Evolutionary conservation across 2,888 invertebrate species (phyloP).

Genomic region (Yponomeuta malinellus): DNA sequence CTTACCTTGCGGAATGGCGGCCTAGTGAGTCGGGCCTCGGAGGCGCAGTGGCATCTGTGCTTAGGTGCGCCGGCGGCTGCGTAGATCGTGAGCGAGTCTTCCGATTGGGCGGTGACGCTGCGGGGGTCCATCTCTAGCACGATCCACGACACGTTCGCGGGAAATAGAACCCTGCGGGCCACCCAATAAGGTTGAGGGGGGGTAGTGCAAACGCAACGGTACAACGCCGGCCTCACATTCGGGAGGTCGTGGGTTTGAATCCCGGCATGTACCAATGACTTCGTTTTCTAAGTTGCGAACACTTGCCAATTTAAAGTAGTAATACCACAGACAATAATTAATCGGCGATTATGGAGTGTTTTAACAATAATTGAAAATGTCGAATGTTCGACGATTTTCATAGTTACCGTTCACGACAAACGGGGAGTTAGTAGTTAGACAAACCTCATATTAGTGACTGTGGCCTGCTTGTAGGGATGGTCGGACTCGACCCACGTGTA

Average conservation of each 20-base stretch:
- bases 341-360: too few relatives aligned
- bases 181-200: too few relatives aligned
- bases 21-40: constrained; percentile 40
- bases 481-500: constrained; percentile 96
- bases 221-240: too few relatives aligned
- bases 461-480: constrained; percentile 95
- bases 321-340: too few relatives aligned
- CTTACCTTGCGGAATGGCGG: constrained; percentile 62
- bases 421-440: not conserved
- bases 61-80: constrained; percentile 57
- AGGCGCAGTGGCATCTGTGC: constrained; percentile 50
- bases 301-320: too few relatives aligned
- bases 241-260: too few relatives aligned
- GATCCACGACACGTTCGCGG: constrained; percentile 91
- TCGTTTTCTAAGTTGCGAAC: too few relatives aligned
- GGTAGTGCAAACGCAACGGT: too few relatives aligned
- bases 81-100: constrained; percentile 87
- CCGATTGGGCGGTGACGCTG: constrained; percentile 94
- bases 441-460: constrained; percentile 88
- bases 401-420: too few relatives aligned
- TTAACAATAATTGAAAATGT: too few relatives aligned
- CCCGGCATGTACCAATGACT: too few relatives aligned
- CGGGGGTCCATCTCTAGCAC: constrained; percentile 94
- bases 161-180: constrained; percentile 85
- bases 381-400: too few relatives aligned